Evolutionary conservation across 2,113 vertebrate genomes (phyloP), one percentile per base, ranked within the genome.

Genomic region (Indicator indicator): DNA sequence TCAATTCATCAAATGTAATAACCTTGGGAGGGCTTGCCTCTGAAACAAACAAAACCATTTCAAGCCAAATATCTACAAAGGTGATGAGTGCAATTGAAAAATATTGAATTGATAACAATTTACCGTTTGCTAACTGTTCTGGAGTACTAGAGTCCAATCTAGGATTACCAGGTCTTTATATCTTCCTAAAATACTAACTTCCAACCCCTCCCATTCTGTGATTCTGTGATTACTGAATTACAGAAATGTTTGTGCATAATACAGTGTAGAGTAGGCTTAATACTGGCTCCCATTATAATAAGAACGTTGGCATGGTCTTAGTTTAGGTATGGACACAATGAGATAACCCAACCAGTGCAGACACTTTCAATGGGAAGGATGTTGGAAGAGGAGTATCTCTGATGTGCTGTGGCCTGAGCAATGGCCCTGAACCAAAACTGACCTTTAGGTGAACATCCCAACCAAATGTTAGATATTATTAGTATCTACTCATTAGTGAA

Each of bases 11-110:
- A 95, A 99, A 98, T 5, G 98, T 98, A 70, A 98, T 70, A 12
- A 83, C 68, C 97, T 98, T 98, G 54, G 99, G 99, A 86, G 99
- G 99, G 90, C 99, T 99, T 65, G 98, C 98, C 98, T 98, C 92
- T 97, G 91, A 73, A 95, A 96, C 46, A 90, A 89, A 96, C 38
- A 90, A 59, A 72, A 84, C 58, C 9, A 75, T 65, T 20, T 87
- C 46, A 93, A 85, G 50, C 5, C 46, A 83, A 58, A 7, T 60
- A 90, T 33, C 64, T 60, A n/a, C 4, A 71, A 21, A 73, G 38
- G 2, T 91, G 24, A 0, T 54, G 52, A 62, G 9, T 32, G 10
- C 27, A 78, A 58, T 1, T 78, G 38, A 91, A 77, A 77, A 91
- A 38, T 26, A 60, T 11, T 69, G 42, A 68, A 81, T 26, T 36